phyloP scores from a whole-genome alignment of 2,888 invertebrate genomes.

The Drosophila yooni region DNA sequence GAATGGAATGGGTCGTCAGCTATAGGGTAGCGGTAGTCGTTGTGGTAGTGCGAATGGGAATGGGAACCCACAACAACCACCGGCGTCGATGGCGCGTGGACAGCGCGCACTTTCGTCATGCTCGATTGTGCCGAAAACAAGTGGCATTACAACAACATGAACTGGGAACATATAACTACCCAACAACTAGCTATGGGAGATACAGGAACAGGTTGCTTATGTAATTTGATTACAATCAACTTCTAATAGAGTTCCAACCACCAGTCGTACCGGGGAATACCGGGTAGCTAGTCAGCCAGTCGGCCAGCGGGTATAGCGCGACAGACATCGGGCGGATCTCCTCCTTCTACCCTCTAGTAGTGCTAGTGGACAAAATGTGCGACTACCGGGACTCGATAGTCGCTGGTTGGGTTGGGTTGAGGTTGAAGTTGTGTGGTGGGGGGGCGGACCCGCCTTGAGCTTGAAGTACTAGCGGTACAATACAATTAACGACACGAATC shows the following conservation, averaged over 20 bases:
- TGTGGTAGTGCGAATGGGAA: constrained; percentile 10
- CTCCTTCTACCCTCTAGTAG: neutral
- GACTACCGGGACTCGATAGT: neutral
- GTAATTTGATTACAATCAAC: constrained; percentile 83
- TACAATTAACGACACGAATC: constrained; percentile 85
- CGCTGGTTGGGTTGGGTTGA: neutral
- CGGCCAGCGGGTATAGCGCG: neutral
- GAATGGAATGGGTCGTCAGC: constrained; percentile 4
- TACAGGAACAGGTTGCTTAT: constrained; percentile 81
- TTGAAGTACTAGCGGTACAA: constrained; percentile 71
- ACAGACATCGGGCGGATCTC: neutral
- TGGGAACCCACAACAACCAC: constrained; percentile 66
- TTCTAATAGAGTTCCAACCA: constrained; percentile 79
- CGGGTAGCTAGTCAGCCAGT: neutral
- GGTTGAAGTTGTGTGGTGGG: neutral
- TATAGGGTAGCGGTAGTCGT: constrained; percentile 1
- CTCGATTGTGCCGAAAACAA: constrained; percentile 81
- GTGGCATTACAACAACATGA: constrained; percentile 56
- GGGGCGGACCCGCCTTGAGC: constrained; percentile 39
- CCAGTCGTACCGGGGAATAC: constrained; percentile 20
- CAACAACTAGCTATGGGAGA: constrained; percentile 38
- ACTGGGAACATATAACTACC: constrained; percentile 19
- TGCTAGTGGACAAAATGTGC: neutral
- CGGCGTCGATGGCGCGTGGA: constrained; percentile 68
- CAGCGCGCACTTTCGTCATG: constrained; percentile 75